Conservation (phyloP, 1,140 invertebrate genomes). For the Bactericera cockerelli region DNA sequence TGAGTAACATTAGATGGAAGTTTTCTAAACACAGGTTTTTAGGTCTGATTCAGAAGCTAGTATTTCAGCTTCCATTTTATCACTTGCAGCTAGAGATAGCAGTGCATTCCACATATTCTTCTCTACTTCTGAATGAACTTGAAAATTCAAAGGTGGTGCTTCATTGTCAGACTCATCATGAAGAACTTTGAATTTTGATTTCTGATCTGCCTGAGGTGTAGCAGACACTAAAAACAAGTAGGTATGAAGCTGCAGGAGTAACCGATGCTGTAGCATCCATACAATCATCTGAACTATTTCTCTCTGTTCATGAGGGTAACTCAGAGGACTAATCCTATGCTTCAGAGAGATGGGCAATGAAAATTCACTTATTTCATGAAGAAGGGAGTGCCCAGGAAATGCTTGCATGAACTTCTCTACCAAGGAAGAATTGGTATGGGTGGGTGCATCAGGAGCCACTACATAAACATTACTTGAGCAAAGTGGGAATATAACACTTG, state of each 20-base stretch:
- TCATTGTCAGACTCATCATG: neutral
- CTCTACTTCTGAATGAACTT: neutral
- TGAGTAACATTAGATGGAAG: slow-evolving; percentile 50
- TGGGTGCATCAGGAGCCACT: slow-evolving; percentile 64
- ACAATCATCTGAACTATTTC: slow-evolving; percentile 68
- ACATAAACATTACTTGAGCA: slow-evolving; percentile 94
- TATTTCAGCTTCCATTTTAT: neutral
- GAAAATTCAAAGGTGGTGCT: neutral
- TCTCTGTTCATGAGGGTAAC: slow-evolving; percentile 40
- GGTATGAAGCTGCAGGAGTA: slow-evolving; percentile 82
- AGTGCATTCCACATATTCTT: neutral
- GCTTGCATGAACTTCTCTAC: slow-evolving; percentile 60
- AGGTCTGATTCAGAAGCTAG: neutral
- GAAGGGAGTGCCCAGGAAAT: slow-evolving; percentile 44
- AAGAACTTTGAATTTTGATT: neutral
- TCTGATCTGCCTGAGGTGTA: neutral
- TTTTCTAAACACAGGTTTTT: slow-evolving; percentile 35
- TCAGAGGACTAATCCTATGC: slow-evolving; percentile 55
- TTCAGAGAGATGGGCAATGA: slow-evolving; percentile 77
- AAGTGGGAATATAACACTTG: slow-evolving; percentile 90
- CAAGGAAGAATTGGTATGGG: slow-evolving; percentile 48
- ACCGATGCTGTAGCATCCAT: slow-evolving; percentile 77
- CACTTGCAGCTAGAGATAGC: neutral
- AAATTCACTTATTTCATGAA: slow-evolving; percentile 68
- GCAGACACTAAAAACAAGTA: slow-evolving; percentile 83